These are phyloP conservation scores for Danio tinwini DNA, from an alignment of 2,797 vertebrate genomes.

Conservation along the genomic window DNA sequence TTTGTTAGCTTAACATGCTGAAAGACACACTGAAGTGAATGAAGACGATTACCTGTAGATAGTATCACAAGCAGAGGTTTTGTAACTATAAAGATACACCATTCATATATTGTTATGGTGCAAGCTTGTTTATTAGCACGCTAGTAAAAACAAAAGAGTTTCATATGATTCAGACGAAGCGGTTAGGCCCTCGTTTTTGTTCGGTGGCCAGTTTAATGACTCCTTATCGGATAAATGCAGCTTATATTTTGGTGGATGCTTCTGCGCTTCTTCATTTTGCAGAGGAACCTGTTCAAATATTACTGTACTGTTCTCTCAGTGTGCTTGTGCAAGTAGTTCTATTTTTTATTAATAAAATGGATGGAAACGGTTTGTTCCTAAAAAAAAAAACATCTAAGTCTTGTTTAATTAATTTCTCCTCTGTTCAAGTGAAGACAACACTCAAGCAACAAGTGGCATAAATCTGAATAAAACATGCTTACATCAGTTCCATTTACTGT, in stretches of 20 bases:
- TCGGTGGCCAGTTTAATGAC: constrained; percentile 57
- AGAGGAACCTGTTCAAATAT: constrained; percentile 78
- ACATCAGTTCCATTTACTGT: background rate
- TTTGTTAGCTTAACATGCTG: constrained; percentile 58
- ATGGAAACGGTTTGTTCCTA: constrained; percentile 71
- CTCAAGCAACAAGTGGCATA: background rate
- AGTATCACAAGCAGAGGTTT: constrained; percentile 31
- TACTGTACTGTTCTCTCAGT: constrained; percentile 81
- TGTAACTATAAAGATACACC: constrained; percentile 57
- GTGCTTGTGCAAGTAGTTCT: constrained; percentile 87
- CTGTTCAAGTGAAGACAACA: constrained; percentile 16
- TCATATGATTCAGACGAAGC: constrained; percentile 73
- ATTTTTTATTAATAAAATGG: constrained; percentile 87
- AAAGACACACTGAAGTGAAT: constrained; percentile 21
- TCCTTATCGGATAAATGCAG: constrained; percentile 78
- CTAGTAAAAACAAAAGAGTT: constrained; percentile 68
- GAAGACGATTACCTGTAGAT: constrained; percentile 41
- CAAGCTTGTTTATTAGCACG: constrained; percentile 76
- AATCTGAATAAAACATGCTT: background rate
- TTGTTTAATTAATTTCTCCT: constrained; percentile 35
- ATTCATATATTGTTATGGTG: constrained; percentile 71
- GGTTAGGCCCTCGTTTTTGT: constrained; percentile 64
- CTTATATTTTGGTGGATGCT: constrained; percentile 82
- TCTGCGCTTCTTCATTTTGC: constrained; percentile 82
- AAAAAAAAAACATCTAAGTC: constrained; percentile 15